A percentile compares a stretch with the other conserved stretches of the same genome.
Evolutionary conservation across 1,140 invertebrate species (phyloP).

Genomic region (Danaus plexippus): DNA sequence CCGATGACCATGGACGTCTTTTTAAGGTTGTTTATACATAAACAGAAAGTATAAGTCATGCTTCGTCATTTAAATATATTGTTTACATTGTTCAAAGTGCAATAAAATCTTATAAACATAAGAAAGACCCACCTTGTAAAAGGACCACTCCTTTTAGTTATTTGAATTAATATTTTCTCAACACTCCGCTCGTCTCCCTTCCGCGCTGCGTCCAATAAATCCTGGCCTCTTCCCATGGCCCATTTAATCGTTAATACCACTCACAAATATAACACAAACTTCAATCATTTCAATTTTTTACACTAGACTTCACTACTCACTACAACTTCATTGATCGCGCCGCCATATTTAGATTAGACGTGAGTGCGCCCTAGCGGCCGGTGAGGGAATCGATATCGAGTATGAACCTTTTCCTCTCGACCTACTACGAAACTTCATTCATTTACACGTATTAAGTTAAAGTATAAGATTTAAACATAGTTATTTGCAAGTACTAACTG

Average conservation of each 20-base stretch:
- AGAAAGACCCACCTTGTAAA: slow-evolving; percentile 85
- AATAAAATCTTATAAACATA: slow-evolving; percentile 35
- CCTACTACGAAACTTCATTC: slow-evolving; percentile 12
- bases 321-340: slow-evolving; percentile 83
- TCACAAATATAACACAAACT: slow-evolving; percentile 60
- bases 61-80: too few relatives aligned
- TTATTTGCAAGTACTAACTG: slow-evolving; percentile 2
- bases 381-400: slow-evolving; percentile 53
- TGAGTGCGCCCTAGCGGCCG: slow-evolving; percentile 69
- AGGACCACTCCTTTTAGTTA: slow-evolving; percentile 92
- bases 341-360: slow-evolving; percentile 77
- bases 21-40: too few relatives aligned
- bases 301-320: slow-evolving; percentile 75
- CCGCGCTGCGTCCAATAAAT: slow-evolving; percentile 94
- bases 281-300: slow-evolving; percentile 72
- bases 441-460: neutral
- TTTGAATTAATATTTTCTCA: slow-evolving; percentile 91
- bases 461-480: neutral
- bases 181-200: slow-evolving; percentile 90
- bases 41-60: too few relatives aligned
- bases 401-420: slow-evolving; percentile 19
- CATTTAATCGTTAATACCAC: slow-evolving; percentile 72
- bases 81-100: neutral
- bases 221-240: slow-evolving; percentile 95
- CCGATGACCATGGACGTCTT: neutral